Percentiles rank a stretch among this genome's conserved stretches.
These are phyloP conservation scores for Drosophila subobscura DNA, from an alignment of 1,140 invertebrate genomes.

Conservation along the genomic window DNA sequence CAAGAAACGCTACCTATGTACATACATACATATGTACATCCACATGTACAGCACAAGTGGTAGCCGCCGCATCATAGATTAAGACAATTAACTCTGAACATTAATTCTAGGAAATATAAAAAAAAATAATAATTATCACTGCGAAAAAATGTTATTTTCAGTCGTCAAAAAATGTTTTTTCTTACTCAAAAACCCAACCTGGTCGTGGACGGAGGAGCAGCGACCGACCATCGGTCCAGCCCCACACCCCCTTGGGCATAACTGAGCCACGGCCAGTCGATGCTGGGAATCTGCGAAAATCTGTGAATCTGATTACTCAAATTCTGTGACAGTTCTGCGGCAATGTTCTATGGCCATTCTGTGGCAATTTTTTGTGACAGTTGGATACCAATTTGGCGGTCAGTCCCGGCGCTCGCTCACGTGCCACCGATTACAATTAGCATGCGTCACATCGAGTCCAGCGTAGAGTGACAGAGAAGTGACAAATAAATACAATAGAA, in stretches of 20 bases:
- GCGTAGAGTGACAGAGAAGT: constrained; percentile 5
- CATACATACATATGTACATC: not conserved
- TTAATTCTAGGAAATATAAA: constrained; percentile 54
- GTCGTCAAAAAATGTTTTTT: not conserved
- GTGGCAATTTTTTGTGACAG: not conserved
- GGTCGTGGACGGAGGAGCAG: constrained; percentile 9
- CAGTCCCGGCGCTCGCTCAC: constrained; percentile 18
- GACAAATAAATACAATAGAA: constrained; percentile 5
- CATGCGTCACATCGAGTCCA: constrained; percentile 42
- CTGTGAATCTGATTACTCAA: not conserved
- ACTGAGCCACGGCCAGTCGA: constrained; percentile 35
- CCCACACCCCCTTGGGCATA: not conserved
- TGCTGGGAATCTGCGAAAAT: constrained; percentile 4
- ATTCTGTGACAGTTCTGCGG: too few relatives aligned
- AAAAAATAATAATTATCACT: constrained; percentile 39
- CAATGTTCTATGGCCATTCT: too few relatives aligned
- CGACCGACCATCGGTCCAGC: constrained; percentile 11
- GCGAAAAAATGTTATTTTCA: too few relatives aligned
- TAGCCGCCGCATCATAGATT: constrained; percentile 15
- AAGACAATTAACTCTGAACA: constrained; percentile 46
- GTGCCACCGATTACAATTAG: constrained; percentile 49
- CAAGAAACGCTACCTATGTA: constrained; percentile 15
- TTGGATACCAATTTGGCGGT: constrained; percentile 1
- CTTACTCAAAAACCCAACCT: constrained; percentile 13
- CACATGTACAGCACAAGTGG: too few relatives aligned